These are phyloP conservation scores for Masticophis lateralis DNA, from an alignment of 2,797 vertebrate species.

Conservation along the genomic window DNA sequence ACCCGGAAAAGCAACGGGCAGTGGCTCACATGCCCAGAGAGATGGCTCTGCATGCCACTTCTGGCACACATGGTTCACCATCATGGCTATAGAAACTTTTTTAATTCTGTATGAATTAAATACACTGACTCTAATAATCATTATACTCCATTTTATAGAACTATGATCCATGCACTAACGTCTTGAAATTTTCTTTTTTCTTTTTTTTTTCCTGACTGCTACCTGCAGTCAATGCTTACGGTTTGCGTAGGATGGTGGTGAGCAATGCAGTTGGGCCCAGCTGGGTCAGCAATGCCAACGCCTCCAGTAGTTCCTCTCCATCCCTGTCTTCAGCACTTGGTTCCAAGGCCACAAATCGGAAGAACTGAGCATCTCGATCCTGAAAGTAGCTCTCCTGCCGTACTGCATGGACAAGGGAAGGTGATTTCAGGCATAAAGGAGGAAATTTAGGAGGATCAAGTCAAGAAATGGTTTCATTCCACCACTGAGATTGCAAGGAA, in stretches of 20 bases:
- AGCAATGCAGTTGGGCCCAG: constrained; percentile 90
- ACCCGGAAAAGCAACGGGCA: too few species aligned
- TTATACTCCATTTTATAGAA: not conserved
- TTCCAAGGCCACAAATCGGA: constrained; percentile 82
- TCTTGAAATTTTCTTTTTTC: not conserved
- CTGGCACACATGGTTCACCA: too few species aligned
- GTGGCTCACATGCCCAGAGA: too few species aligned
- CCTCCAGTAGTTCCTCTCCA: constrained; percentile 85
- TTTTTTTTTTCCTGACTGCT: too few species aligned
- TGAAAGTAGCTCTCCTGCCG: constrained; percentile 91
- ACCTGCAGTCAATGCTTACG: constrained; percentile 70
- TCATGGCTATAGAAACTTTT: not conserved
- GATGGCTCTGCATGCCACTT: too few species aligned
- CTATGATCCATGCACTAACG: not conserved
- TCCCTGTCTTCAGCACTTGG: constrained; percentile 68
- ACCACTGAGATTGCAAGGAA: not conserved
- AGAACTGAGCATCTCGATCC: constrained; percentile 92
- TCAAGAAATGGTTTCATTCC: not conserved
- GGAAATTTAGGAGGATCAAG: not conserved
- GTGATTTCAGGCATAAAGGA: accelerated
- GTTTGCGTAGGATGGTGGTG: constrained; percentile 90
- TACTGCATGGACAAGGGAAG: constrained; percentile 68
- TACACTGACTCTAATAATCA: not conserved
- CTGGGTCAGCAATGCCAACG: constrained; percentile 83
- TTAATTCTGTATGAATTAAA: not conserved